Evolutionary conservation across 2,113 vertebrate species (phyloP), one percentile per base, ranked within the genome.

Genomic region (Henicopernis longicauda): DNA sequence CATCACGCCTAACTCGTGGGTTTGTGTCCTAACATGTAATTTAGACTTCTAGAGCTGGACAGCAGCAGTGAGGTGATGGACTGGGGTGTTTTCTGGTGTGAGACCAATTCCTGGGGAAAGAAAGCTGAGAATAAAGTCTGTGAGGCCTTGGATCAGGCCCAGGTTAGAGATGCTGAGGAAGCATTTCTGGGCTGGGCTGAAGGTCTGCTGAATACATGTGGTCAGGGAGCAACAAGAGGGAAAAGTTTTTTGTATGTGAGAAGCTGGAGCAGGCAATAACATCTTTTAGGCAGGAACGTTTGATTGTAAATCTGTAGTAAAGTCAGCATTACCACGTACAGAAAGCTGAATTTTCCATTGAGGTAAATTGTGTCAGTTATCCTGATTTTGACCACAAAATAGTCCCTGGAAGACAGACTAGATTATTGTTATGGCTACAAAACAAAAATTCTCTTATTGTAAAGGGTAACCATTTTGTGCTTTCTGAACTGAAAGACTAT

Each of bases 391-490:
- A 62, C 50, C 54, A 73, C 52, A 57, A 20, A 89, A 65, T 3
- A 70, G 50, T n/a, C 27, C 45, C 49, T 91, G 61, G 74, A 70
- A 91, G 66, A 62, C 61, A 89, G 57, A n/a, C 69, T 16, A 49
- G 52, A 11, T 54, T 81, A 52, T 85, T 81, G 38, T 67, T 69
- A 59, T 36, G n/a, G 58, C 69, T 58, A 27, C 4, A 42, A 57
- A 95, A 23, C 62, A 82, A 94, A 86, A 84, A 63, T 17, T 76
- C 66, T 38, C 36, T 61, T 76, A 16, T 40, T 85, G 70, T 65
- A 87, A 95, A 87, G 94, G 85, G 89, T 84, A 96, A 92, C 36
- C 57, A 95, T 91, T 76, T 92, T 82, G 93, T 95, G 65, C 89
- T 97, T 92, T 85, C 93, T 95, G 83, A 94, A 73, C 89, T 79